These are phyloP conservation scores for Noctilio leporinus DNA, from an alignment of 2,113 vertebrate species.

Conservation along the genomic window DNA sequence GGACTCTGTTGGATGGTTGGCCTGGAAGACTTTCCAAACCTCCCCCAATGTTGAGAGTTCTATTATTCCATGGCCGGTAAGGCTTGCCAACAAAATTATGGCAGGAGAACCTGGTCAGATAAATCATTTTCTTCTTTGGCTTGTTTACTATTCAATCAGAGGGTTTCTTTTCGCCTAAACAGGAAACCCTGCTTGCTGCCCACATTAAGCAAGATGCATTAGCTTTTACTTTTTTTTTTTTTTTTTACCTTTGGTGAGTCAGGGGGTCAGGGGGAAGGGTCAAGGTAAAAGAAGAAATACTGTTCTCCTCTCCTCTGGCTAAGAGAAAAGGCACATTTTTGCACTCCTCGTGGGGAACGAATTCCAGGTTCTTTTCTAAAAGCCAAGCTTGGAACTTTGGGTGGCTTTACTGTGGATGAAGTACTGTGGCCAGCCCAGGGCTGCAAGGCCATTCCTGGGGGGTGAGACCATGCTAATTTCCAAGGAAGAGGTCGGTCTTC, in stretches of 20 bases:
- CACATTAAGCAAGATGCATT: not conserved
- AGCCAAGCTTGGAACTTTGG: not conserved
- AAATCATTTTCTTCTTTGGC: not conserved
- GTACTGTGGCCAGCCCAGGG: not conserved
- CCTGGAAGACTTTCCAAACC: not conserved
- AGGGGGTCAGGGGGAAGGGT: not conserved
- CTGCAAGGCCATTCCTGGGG: not conserved
- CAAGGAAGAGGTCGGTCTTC: not conserved
- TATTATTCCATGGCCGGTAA: not conserved
- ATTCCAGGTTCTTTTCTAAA: not conserved
- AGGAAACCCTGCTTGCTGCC: not conserved
- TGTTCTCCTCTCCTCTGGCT: not conserved
- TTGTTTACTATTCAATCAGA: not conserved
- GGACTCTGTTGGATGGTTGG: not conserved
- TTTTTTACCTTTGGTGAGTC: not conserved
- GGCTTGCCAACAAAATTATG: not conserved
- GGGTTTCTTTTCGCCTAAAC: not conserved
- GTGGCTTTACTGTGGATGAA: not conserved
- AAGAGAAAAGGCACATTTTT: not conserved
- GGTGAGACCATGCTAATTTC: not conserved
- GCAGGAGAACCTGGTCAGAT: not conserved
- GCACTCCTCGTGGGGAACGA: not conserved
- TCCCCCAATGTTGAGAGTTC: not conserved
- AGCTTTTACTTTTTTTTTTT: not conserved
- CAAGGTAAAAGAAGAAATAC: not conserved